phyloP scores from a whole-genome alignment of 2,888 invertebrate genomes.

The Coelinius sp. region DNA sequence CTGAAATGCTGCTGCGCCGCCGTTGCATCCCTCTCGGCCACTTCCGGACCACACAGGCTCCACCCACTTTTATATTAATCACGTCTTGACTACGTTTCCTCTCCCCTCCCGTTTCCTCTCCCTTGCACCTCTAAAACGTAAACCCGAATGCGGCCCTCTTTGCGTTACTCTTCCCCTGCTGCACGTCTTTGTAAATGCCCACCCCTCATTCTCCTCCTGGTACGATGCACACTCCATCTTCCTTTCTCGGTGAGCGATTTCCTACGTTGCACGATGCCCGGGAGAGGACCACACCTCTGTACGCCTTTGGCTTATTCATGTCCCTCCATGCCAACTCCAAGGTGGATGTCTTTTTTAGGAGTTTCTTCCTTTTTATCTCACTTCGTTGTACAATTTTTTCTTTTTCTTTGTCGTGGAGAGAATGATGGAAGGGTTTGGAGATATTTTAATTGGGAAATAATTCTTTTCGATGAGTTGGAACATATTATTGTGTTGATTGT shows the following conservation, averaged over 20 bases:
- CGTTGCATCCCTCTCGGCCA: conserved; percentile 66
- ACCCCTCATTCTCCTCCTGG: conserved; percentile 22
- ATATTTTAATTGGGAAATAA: background rate
- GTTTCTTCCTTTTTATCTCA: conserved; percentile 13
- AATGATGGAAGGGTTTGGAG: background rate
- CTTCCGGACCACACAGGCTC: conserved; percentile 66
- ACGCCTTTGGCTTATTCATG: conserved; percentile 63
- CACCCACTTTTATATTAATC: conserved; percentile 71
- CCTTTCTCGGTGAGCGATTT: conserved; percentile 63
- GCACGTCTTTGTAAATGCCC: conserved; percentile 11
- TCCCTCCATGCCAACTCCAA: conserved; percentile 45
- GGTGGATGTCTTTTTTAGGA: background rate
- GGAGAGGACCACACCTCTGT: conserved; percentile 67
- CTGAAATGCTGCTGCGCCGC: conserved; percentile 35
- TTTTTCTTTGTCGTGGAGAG: background rate
- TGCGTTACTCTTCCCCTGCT: background rate
- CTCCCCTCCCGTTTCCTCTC: conserved; percentile 49
- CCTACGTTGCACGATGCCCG: conserved; percentile 60
- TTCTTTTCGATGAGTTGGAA: no score
- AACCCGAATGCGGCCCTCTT: background rate
- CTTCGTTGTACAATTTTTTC: background rate
- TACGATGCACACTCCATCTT: conserved; percentile 57
- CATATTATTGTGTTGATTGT: background rate
- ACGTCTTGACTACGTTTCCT: conserved; percentile 67
- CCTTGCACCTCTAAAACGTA: background rate